phyloP scores from a whole-genome alignment of 2,113 vertebrate species.

The Microcebus griseorufus region DNA sequence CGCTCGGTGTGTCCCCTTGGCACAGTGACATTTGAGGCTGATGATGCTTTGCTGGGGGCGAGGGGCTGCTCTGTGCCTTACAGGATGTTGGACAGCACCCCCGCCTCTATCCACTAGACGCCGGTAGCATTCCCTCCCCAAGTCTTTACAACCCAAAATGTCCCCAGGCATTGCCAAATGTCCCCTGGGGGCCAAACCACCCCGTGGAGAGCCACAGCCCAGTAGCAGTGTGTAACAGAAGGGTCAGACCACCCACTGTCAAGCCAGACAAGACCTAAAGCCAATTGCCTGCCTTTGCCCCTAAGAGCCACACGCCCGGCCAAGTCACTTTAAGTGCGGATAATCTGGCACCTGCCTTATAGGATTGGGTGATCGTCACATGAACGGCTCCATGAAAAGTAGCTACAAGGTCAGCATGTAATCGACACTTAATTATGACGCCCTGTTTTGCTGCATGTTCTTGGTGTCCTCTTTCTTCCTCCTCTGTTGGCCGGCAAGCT shows the following conservation, averaged over 20 bases:
- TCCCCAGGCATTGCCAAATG: background rate
- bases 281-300: background rate
- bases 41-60: background rate
- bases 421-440: fast-evolving
- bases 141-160: background rate
- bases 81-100: background rate
- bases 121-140: no score
- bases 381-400: background rate
- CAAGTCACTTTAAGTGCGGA: background rate
- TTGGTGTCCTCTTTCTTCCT: background rate
- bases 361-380: background rate
- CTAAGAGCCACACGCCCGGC: background rate
- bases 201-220: background rate
- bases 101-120: background rate
- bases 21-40: background rate
- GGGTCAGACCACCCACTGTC: background rate
- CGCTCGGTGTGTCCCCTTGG: fast-evolving
- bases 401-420: fast-evolving
- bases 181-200: background rate
- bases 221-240: background rate
- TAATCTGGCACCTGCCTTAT: background rate
- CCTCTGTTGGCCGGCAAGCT: background rate
- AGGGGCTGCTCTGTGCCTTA: no score
- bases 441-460: fast-evolving
- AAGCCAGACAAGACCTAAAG: background rate